These are phyloP conservation scores for Drosophila yakuba DNA, from an alignment of 1,140 invertebrate genomes.

Conservation along the genomic window DNA sequence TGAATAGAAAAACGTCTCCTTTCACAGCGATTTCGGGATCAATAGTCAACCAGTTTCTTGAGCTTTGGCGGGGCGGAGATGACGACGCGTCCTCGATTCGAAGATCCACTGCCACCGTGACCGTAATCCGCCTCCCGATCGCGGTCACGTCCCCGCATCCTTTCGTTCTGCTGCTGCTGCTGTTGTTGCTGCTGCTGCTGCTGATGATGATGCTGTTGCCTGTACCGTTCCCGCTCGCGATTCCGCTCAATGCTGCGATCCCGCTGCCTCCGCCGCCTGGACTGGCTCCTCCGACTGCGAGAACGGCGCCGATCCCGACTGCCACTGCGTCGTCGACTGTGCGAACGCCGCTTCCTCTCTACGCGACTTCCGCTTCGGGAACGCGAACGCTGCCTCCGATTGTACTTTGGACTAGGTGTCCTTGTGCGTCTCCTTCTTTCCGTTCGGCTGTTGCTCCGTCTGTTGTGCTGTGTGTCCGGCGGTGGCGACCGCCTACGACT, in stretches of 20 bases:
- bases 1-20: conserved; percentile 15
- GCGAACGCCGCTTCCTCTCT: conserved; percentile 52
- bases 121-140: conserved; percentile 40
- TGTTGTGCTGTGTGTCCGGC: conserved; percentile 23
- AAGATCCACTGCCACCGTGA: conserved; percentile 30
- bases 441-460: conserved; percentile 51
- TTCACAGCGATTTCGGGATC: conserved; percentile 32
- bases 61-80: conserved; percentile 81
- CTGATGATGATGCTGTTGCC: conserved; percentile 61
- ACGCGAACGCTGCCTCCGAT: conserved; percentile 53
- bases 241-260: conserved; percentile 60
- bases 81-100: conserved; percentile 71
- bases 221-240: conserved; percentile 58
- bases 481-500: conserved; percentile 44
- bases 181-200: conserved; percentile 31
- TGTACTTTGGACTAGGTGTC: conserved; percentile 55
- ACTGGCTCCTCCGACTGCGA: conserved; percentile 60
- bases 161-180: conserved; percentile 43
- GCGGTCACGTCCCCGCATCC: conserved; percentile 35
- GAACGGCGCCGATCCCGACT: conserved; percentile 61
- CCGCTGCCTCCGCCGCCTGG: conserved; percentile 53
- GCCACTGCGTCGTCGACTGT: conserved; percentile 59
- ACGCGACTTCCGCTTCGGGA: conserved; percentile 50
- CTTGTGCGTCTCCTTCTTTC: conserved; percentile 55
- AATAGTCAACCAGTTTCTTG: conserved; percentile 84